Conservation (phyloP, 2,888 invertebrate genomes). For the Limnephilus auricula region DNA sequence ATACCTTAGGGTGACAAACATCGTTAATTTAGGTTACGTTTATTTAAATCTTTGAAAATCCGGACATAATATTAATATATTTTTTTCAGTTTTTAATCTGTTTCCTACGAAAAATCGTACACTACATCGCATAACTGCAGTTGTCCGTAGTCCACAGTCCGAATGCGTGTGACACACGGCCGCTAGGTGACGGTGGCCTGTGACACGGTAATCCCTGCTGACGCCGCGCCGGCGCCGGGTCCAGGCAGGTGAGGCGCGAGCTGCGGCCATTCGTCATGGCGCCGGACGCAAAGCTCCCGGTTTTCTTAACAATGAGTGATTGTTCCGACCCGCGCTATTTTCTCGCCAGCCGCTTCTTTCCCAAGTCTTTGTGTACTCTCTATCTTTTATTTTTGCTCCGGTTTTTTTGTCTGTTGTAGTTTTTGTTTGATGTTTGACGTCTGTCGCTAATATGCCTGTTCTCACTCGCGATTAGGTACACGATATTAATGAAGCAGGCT, state of each 20-base stretch:
- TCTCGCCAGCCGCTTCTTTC: conserved; percentile 32
- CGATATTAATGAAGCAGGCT: not conserved
- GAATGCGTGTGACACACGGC: not conserved
- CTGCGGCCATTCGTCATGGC: conserved; percentile 62
- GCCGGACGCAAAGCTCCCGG: conserved; percentile 55
- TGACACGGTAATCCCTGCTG: conserved; percentile 42
- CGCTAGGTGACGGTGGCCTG: not conserved
- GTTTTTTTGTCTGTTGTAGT: conserved; percentile 47
- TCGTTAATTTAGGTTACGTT: not conserved
- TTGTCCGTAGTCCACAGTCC: not conserved
- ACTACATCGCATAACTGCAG: not conserved
- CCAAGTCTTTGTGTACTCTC: conserved; percentile 9
- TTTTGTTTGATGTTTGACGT: conserved; percentile 37
- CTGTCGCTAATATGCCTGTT: conserved; percentile 20
- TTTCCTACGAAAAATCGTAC: not conserved
- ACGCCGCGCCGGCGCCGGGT: conserved; percentile 10
- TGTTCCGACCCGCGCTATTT: conserved; percentile 56
- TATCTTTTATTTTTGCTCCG: not conserved
- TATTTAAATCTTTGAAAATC: not conserved
- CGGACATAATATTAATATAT: too few relatives aligned
- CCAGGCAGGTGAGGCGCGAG: conserved; percentile 24
- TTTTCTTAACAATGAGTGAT: conserved; percentile 66
- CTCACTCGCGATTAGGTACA: not conserved
- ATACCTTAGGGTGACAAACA: too few relatives aligned
- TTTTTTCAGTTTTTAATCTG: not conserved